Evolutionary conservation across 2,113 vertebrate genomes (phyloP), one percentile per base, ranked within the genome.

Genomic region (Panthera leo): DNA sequence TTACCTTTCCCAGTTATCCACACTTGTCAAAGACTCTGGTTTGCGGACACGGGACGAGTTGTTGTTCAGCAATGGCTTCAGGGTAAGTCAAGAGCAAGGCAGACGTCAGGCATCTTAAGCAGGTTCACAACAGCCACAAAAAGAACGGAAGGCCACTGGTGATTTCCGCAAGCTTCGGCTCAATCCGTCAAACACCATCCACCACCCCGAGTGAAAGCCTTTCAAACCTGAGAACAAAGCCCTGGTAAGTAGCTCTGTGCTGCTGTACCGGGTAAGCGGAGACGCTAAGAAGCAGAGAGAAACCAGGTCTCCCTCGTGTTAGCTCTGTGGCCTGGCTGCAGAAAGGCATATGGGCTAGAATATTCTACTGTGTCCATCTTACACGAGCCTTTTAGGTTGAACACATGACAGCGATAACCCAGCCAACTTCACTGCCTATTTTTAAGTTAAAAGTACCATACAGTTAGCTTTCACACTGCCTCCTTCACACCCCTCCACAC

Each of bases 91-190:
- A 76, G 68, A 95, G 95, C 71, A 58, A 93, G 58, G 19, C 29
- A 84, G 92, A n/a, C 11, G 94, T 48, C 34, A 92, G 82, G n/a
- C 67, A 95, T 45, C 48, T 92, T 98, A 97, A 90, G n/a, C 5
- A 39, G 76, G 91, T 97, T 97, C 97, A 93, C 94, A 97, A 70
- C 85, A 96, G 95, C 93, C 96, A n/a, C 97, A 93, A 53, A 58
- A 96, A 98, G 92, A 97, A 97, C 98, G 90, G 98, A 95, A 96
- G 94, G 97, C 97, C 98, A 97, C 98, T 96, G 93, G 89, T 98
- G 93, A 90, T 95, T 97, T 96, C 70, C 85, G 53, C 79, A 91
- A 95, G 65, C 89, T 61, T 79, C 51, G 94, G 79, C 92, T 98
- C 97, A 95, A 97, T 97, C 96, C 97, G 73, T 96, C 98, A 98